These are phyloP conservation scores for Echeneis naucrates DNA, from an alignment of 2,797 vertebrate genomes.

Conservation along the genomic window DNA sequence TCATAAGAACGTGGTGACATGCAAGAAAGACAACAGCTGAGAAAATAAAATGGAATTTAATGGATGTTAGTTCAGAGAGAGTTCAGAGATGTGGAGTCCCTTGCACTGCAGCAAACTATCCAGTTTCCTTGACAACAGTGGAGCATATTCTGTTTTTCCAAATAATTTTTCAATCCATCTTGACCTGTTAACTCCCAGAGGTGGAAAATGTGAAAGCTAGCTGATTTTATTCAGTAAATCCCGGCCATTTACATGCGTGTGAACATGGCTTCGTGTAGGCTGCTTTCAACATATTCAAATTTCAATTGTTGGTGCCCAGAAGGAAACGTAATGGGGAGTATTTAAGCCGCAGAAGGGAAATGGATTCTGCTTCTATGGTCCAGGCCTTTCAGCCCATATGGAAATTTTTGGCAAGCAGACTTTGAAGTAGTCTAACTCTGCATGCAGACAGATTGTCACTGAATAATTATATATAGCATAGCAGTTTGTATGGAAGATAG, in stretches of 20 bases:
- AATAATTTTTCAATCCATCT: slow-evolving; percentile 45
- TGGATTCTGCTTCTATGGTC: slow-evolving; percentile 30
- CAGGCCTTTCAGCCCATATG: slow-evolving; percentile 20
- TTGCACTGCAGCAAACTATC: slow-evolving; percentile 73
- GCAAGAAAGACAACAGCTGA: slow-evolving; percentile 80
- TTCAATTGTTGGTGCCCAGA: slow-evolving; percentile 27
- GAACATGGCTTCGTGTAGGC: slow-evolving; percentile 34
- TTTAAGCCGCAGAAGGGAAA: slow-evolving; percentile 37
- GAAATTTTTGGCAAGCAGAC: slow-evolving; percentile 18
- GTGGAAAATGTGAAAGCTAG: slow-evolving; percentile 54
- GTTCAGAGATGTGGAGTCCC: slow-evolving; percentile 70
- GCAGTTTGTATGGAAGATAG: slow-evolving; percentile 33
- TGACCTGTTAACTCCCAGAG: slow-evolving; percentile 45
- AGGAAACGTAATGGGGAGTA: slow-evolving; percentile 16
- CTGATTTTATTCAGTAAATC: slow-evolving; percentile 70
- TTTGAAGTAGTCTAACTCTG: slow-evolving; percentile 37
- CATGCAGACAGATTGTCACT: slow-evolving; percentile 32
- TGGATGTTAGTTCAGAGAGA: slow-evolving; percentile 85
- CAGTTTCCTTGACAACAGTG: slow-evolving; percentile 69
- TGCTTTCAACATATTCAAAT: slow-evolving; percentile 25
- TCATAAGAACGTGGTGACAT: slow-evolving; percentile 79
- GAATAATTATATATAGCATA: slow-evolving; percentile 21
- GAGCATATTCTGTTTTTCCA: slow-evolving; percentile 49
- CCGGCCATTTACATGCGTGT: slow-evolving; percentile 53
- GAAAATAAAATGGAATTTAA: slow-evolving; percentile 80